Base-by-base conservation (phyloP, 1,140 invertebrate species). In the Listronotus oregonensis region DNA sequence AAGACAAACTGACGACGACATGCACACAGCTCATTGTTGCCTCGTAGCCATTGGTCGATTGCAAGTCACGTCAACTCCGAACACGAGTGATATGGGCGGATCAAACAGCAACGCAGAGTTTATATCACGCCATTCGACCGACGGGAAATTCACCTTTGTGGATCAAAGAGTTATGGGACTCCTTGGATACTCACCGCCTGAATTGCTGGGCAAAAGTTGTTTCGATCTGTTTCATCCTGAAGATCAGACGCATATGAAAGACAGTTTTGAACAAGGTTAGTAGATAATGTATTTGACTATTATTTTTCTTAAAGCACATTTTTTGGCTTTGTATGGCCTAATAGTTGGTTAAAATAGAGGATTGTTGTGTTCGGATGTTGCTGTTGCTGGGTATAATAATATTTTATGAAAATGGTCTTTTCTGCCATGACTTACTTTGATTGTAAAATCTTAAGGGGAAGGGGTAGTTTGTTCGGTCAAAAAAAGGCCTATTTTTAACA, bases 201-300 rank as follows among this genome's bases (percentile, higher is more conserved):
- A 99, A 78, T 83, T 99, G 64, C 83, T 99, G 31, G 95, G 94
- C 31, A 97, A 98, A 80, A 89, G 91, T 21, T 96, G 94, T 79
- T 98, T 96, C 77, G 96, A 98, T 68, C 97, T 96, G 78, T 96
- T 97, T 77, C 95, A 98, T 79, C 92, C 91, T 0, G 96, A 99
- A 76, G 96, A 98, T 81, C 90, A 94, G 74, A 89, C 89, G 37
- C 95, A 97, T 76, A 97, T 98, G 93, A 94, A 96, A 75, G 96
- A 98, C 75, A 97, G 92, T 78, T 98, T 98, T 81, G 95, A 98
- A 75, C 94, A 97, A 89, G 94, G 93, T 94, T 81, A 42, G 40
- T 60, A 10, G 18, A 10, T 10, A 37, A 18, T 15, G 42, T 21
- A 0, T 0, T 1, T 27, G 15, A 21, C 21, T 11, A 44, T 9